Percentiles rank a stretch among this genome's conserved stretches.
Evolutionary conservation across 2,888 invertebrate genomes (phyloP).

Genomic region (Venusia cambrica): DNA sequence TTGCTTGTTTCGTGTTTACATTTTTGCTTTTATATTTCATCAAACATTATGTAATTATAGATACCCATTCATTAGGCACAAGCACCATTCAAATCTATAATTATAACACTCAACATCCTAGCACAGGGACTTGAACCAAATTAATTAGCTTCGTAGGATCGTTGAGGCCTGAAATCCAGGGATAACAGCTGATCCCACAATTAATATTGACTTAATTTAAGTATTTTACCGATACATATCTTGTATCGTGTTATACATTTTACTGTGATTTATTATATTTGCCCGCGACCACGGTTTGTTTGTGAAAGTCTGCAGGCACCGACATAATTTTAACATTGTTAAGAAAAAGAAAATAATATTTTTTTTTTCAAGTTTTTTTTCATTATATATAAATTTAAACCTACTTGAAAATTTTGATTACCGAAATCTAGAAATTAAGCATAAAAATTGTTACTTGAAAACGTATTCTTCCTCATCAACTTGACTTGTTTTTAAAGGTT

Average conservation of each 20-base stretch:
- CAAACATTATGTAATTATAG: neutral
- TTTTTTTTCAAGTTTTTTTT: no score
- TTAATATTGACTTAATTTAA: constrained; percentile 27
- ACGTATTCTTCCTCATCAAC: no score
- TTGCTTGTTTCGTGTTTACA: no score
- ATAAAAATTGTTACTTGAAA: no score
- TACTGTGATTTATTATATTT: neutral
- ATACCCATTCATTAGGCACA: constrained; percentile 22
- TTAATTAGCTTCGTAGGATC: constrained; percentile 54
- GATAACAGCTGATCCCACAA: constrained; percentile 45
- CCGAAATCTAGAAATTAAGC: no score
- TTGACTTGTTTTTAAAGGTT: no score
- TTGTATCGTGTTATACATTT: neutral
- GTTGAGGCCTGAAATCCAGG: constrained; percentile 41
- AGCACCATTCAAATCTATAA: constrained; percentile 23
- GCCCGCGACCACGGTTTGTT: no score
- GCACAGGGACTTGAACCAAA: constrained; percentile 50
- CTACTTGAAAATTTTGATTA: no score
- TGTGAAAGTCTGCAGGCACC: no score
- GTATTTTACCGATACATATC: constrained; percentile 13
- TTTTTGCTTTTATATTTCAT: neutral
- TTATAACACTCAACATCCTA: constrained; percentile 34
- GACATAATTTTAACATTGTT: no score
- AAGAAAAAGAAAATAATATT: no score
- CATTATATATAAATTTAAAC: no score